phyloP scores from a whole-genome alignment of 37 sponge, comb jelly and placozoan species.

The Beroe ovata region DNA sequence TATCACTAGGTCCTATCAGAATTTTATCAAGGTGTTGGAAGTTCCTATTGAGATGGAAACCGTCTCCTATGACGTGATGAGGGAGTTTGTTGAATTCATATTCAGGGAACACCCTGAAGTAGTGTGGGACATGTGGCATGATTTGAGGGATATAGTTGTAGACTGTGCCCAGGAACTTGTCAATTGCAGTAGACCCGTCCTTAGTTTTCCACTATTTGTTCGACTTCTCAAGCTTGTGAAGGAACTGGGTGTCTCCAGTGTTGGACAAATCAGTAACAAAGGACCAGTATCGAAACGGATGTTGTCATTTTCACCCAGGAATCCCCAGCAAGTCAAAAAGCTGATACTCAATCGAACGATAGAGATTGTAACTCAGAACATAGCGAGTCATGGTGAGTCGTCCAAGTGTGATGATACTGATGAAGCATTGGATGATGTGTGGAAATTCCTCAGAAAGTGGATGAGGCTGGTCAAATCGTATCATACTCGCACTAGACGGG shows the following conservation, averaged over 20 bases:
- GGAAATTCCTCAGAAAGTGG: conserved; percentile 66
- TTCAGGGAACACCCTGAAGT: conserved; percentile 41
- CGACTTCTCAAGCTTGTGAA: not conserved
- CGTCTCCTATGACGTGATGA: not conserved
- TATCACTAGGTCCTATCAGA: not conserved
- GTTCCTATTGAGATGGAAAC: not conserved
- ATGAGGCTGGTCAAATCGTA: conserved; percentile 54
- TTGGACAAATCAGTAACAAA: conserved; percentile 8
- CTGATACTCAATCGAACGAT: not conserved
- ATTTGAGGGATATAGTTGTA: conserved; percentile 36
- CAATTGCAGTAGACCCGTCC: conserved; percentile 10
- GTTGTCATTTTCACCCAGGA: conserved; percentile 15
- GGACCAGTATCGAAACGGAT: conserved; percentile 17
- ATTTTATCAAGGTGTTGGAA: conserved; percentile 18
- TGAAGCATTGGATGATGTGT: conserved; percentile 38
- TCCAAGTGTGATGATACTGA: conserved; percentile 20
- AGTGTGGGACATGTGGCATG: conserved; percentile 45
- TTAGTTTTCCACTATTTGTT: conserved; percentile 41
- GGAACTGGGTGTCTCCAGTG: not conserved
- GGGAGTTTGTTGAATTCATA: conserved; percentile 41
- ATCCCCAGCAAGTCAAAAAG: conserved; percentile 5
- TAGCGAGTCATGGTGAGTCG: conserved; percentile 39
- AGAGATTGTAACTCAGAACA: conserved; percentile 35
- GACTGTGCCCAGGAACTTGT: conserved; percentile 58
- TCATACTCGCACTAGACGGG: conserved; percentile 3